Evolutionary conservation across 1,140 invertebrate species (phyloP).

Genomic region (Drosophila sulfurigaster): DNA sequence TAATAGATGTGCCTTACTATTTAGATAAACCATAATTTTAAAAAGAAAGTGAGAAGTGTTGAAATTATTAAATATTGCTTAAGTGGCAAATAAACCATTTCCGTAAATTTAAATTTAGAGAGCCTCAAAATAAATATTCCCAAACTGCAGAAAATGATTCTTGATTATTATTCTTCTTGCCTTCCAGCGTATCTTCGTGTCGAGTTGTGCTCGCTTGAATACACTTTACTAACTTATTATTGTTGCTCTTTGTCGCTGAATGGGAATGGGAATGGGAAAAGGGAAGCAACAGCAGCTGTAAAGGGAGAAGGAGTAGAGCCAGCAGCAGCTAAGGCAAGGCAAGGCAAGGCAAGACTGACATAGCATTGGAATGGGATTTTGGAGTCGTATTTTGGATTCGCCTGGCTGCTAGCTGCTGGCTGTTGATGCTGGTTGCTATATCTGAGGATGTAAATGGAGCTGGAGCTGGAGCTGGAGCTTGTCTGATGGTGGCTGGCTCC

Average conservation of each 20-base stretch:
- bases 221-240: conserved; percentile 30
- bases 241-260: conserved; percentile 47
- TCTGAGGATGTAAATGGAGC: background rate
- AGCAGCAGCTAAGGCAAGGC: conserved; percentile 1
- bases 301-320: background rate
- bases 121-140: no score
- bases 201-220: background rate
- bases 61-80: no score
- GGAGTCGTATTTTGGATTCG: conserved; percentile 35
- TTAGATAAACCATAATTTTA: no score
- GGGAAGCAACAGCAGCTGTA: background rate
- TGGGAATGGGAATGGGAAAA: conserved; percentile 14
- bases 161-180: no score
- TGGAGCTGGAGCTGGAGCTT: no score
- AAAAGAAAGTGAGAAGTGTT: no score
- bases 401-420: background rate
- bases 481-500: conserved; percentile 21
- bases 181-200: conserved; percentile 13
- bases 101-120: no score
- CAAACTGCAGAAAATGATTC: no score
- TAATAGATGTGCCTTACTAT: no score
- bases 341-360: background rate
- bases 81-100: no score
- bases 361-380: conserved; percentile 7
- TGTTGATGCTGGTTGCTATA: background rate